A percentile compares a stretch with the other conserved stretches of the same genome.
phyloP scores from a whole-genome alignment of 2,888 invertebrate species.

The Drosophila recens region DNA sequence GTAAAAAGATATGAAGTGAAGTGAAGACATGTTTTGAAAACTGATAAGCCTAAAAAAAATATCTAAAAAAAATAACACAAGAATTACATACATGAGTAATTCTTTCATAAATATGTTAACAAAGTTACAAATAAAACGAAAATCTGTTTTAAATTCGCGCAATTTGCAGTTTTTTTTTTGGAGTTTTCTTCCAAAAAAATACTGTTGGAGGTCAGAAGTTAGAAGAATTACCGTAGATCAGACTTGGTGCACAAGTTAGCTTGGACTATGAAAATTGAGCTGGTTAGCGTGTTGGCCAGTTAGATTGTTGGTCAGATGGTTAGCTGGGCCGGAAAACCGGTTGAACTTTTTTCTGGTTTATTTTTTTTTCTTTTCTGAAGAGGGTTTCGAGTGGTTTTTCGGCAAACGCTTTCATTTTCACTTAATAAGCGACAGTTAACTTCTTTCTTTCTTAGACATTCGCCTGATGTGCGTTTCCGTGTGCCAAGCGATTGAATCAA shows the following conservation, averaged over 20 bases:
- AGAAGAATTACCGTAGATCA: constrained; percentile 16
- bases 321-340: constrained; percentile 67
- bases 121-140: not conserved
- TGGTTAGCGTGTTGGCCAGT: constrained; percentile 39
- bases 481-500: constrained; percentile 54
- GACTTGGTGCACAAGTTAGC: constrained; percentile 14
- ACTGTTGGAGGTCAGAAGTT: constrained; percentile 19
- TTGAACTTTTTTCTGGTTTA: constrained; percentile 33
- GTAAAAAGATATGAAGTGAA: not conserved
- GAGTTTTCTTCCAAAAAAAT: constrained; percentile 2
- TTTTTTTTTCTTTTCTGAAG: constrained; percentile 16
- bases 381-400: constrained; percentile 61
- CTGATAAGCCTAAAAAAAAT: not conserved
- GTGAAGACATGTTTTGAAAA: not conserved
- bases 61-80: not conserved
- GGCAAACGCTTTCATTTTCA: constrained; percentile 82
- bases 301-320: constrained; percentile 20
- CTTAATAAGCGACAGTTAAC: constrained; percentile 79
- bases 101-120: not conserved
- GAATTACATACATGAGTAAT: constrained; percentile 1
- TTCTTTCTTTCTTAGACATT: constrained; percentile 66
- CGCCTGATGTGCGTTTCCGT: constrained; percentile 77
- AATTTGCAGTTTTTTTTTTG: constrained; percentile 2
- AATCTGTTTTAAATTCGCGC: not conserved
- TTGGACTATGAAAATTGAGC: constrained; percentile 54